Base-by-base conservation (phyloP, 2,797 vertebrate species). In the Tarsius wallacei region DNA sequence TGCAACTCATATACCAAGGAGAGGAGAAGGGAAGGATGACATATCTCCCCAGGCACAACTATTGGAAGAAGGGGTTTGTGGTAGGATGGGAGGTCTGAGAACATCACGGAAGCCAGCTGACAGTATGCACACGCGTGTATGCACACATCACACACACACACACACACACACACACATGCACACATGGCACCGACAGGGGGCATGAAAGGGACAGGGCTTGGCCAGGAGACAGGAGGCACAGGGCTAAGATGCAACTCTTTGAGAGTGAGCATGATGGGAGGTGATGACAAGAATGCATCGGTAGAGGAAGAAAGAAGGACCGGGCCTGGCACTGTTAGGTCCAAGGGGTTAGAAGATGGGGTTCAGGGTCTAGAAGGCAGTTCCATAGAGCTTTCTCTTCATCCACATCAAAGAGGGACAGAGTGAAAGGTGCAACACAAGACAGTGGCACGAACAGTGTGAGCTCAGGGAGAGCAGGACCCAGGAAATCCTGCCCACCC, bases 371-470 rank as follows among this genome's bases (percentile, higher is more conserved):
- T 14, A 49, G 28, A 33, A 28, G 3, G 36, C 21, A 90, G 83
- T 55, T 78, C 33, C 0, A 0, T 3, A 31, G 61, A 36, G 6
- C 16, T 19, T 73, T 49, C 68, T 92, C n/a, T 24, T 83, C 2
- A 2, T 71, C 66, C 57, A 15, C 19, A 16, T 22, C 42, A 33
- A 87, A 15, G 26, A 71, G 51, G 51, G 42, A 7, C 26, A 16
- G 22, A 71, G 42, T 2, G 10, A 6, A 4, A 17, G 4, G 26
- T 6, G 19, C 74, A 42, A 61, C 55, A 36, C 9, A 16, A 14
- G 26, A 26, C 26, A 55, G 66, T 47, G 31, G 26, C 5, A 0
- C 6, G 16, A 17, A 12, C 15, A 61, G 7, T 1, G 2, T 9
- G 4, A n/a, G 16, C 59, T 36, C 33, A 5, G 28, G 36, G 17